Base-by-base conservation (phyloP, 2,113 vertebrate species). In the Tautogolabrus adspersus region DNA sequence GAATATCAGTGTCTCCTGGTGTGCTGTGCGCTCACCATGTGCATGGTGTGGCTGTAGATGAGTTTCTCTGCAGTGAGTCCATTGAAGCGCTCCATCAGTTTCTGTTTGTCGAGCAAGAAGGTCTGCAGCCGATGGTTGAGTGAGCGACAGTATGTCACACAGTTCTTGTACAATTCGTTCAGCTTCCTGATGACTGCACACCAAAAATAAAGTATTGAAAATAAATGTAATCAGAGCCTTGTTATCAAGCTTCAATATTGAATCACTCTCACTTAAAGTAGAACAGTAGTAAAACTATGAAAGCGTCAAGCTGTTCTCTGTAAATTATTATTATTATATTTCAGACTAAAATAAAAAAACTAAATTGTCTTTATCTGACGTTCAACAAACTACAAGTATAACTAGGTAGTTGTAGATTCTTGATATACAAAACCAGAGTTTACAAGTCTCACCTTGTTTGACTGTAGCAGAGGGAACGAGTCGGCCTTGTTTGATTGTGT, bases 51-150 rank as follows among this genome's bases (percentile, higher is more conserved):
- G 88, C 89, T 96, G 91, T 98, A 98, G 88, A 99, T 97, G 66
- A 99, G 95, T 86, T 96, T 96, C 89, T 99, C 97, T 0, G 97
- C 97, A 0, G 96, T 96, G 88, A 98, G 95, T 79, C 95, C 96
- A 88, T 94, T 97, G 85, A 99, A 95, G 23, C 95, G 94, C 83
- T 98, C 97, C 93, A 98, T 97, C 40, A 99, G 96, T 59, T 95
- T 96, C 93, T 99, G 98, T 75, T 99, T 99, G 92, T 97, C 96
- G 71, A 96, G 63, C 79, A 99, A 94, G 94, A 99, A 99, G 34
- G 95, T 93, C 91, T 97, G 96, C 57, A 99, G 95, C 22, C 94
- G 95, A 77, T 94, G 54, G 73, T 93, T 98, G 87, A 99, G 96
- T 86, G 95, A 94, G 80, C 97, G 97, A 82, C 97, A 99, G 78